Conservation (phyloP, 1,140 invertebrate species). For the Homalodisca vitripennis region DNA sequence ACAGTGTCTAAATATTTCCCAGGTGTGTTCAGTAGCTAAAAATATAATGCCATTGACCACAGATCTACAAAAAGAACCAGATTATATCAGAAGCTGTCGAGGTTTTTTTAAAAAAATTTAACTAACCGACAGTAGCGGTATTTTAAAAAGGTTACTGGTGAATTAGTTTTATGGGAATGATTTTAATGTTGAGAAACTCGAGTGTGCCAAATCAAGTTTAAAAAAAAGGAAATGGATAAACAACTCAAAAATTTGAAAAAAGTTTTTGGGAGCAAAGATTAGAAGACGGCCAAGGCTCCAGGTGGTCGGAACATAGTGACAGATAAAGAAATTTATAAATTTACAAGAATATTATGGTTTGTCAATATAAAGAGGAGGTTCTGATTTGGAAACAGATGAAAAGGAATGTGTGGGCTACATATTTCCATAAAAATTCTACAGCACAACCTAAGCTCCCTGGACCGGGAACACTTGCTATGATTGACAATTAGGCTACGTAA, state of each 20-base stretch:
- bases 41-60: background rate
- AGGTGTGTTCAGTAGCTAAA: slow-evolving; percentile 1
- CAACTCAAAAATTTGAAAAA: background rate
- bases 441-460: background rate
- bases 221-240: background rate
- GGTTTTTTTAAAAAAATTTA: background rate
- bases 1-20: slow-evolving; percentile 4
- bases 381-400: background rate
- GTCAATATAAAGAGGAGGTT: background rate
- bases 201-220: background rate
- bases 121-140: background rate
- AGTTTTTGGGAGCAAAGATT: background rate
- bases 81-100: too few relatives aligned
- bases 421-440: background rate
- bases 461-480: background rate
- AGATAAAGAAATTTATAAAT: background rate
- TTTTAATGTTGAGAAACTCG: background rate
- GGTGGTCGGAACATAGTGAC: background rate
- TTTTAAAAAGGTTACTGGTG: background rate
- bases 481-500: too few relatives aligned
- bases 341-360: background rate
- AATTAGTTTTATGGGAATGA: background rate
- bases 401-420: background rate
- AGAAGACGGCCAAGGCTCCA: background rate
- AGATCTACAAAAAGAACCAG: background rate